Evolutionary conservation across 2,797 vertebrate species (phyloP).

Genomic region (Acridotheres tristis): DNA sequence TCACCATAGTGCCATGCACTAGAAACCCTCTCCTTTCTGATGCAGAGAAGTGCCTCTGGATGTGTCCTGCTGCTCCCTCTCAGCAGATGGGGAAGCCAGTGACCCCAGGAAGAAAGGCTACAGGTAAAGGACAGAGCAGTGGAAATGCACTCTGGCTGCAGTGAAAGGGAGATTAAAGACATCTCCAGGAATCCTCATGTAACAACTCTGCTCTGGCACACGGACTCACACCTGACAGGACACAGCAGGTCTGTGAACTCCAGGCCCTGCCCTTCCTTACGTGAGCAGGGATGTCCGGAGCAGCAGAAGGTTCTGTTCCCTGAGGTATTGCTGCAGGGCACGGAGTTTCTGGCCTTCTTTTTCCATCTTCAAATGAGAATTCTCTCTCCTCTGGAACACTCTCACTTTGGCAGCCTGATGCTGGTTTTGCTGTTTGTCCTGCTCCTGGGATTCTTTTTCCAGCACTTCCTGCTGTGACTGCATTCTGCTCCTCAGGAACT

Average conservation of each 20-base stretch:
- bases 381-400: not conserved
- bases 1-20: not conserved
- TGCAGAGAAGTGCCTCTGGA: not conserved
- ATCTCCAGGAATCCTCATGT: not conserved
- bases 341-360: not conserved
- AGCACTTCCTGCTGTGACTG: not conserved
- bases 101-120: not conserved
- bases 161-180: not conserved
- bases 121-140: not conserved
- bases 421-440: not conserved
- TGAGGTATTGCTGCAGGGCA: constrained; percentile 46
- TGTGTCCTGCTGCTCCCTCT: not conserved
- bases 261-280: not conserved
- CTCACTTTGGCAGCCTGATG: not conserved
- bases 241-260: not conserved
- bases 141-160: not conserved
- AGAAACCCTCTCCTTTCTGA: not conserved
- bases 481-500: constrained; percentile 29
- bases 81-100: not conserved
- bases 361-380: not conserved
- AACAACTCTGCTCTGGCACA: not conserved
- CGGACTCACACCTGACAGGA: not conserved
- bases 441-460: not conserved
- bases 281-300: constrained; percentile 5
- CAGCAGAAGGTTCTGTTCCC: constrained; percentile 52